Conservation (phyloP, 1,140 invertebrate genomes). For the Zophobas atratus region DNA sequence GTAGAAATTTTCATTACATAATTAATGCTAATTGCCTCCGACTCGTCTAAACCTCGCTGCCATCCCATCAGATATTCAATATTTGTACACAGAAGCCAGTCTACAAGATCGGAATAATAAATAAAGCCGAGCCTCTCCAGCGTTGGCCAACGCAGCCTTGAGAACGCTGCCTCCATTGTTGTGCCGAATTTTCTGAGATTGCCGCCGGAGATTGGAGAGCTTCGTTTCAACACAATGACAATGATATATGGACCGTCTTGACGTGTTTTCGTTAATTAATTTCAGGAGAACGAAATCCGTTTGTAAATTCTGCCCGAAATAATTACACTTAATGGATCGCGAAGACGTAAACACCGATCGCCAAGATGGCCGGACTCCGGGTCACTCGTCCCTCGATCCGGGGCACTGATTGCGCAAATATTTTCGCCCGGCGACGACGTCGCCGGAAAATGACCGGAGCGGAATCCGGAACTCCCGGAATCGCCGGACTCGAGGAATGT, state of each 20-base stretch:
- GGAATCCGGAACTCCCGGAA: no score
- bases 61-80: slow-evolving; percentile 38
- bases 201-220: slow-evolving; percentile 24
- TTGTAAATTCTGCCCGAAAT: slow-evolving; percentile 26
- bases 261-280: slow-evolving; percentile 39
- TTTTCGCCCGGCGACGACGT: not conserved
- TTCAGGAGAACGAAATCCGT: slow-evolving; percentile 14
- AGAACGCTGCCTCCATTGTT: slow-evolving; percentile 30
- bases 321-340: slow-evolving; percentile 20
- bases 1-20: slow-evolving; percentile 38
- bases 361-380: not conserved
- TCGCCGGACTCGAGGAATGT: no score
- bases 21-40: slow-evolving; percentile 38
- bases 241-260: slow-evolving; percentile 40
- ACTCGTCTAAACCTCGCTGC: slow-evolving; percentile 24
- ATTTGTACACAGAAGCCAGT: slow-evolving; percentile 39
- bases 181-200: slow-evolving; percentile 36
- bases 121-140: slow-evolving; percentile 31
- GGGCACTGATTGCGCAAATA: not conserved
- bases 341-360: slow-evolving; percentile 23
- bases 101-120: slow-evolving; percentile 36
- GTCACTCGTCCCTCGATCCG: no score
- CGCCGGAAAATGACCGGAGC: no score
- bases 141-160: slow-evolving; percentile 31
- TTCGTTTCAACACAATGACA: slow-evolving; percentile 36